phyloP scores from a whole-genome alignment of 2,888 invertebrate genomes.

The Hyalella azteca region DNA sequence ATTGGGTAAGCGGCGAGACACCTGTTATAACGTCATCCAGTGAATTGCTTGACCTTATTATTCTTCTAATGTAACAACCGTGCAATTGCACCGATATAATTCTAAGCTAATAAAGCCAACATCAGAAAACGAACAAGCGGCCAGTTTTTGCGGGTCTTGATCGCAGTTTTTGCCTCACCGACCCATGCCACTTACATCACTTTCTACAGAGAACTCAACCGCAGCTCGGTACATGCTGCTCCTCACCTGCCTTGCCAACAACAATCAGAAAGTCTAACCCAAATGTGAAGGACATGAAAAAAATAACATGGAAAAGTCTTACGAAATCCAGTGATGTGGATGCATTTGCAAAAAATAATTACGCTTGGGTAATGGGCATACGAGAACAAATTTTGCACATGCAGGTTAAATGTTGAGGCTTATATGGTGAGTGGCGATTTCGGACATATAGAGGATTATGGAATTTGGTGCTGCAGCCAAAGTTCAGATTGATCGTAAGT shows the following conservation, averaged over 20 bases:
- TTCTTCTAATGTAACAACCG: not conserved
- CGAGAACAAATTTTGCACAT: too few relatives aligned
- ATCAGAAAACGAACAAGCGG: not conserved
- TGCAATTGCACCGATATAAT: not conserved
- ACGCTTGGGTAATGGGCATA: too few relatives aligned
- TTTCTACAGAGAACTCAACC: conserved; percentile 12
- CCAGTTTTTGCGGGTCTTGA: conserved; percentile 11
- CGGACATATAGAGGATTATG: too few relatives aligned
- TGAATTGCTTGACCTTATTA: not conserved
- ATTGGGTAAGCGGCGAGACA: too few relatives aligned
- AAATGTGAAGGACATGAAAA: conserved; percentile 24
- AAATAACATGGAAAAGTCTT: too few relatives aligned
- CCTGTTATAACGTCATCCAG: too few relatives aligned
- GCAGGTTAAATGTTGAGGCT: too few relatives aligned
- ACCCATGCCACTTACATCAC: conserved; percentile 27
- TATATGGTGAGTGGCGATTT: too few relatives aligned
- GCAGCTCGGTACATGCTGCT: not conserved
- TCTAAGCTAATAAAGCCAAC: not conserved
- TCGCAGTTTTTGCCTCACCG: not conserved
- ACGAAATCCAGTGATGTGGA: too few relatives aligned
- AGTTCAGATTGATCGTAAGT: too few relatives aligned
- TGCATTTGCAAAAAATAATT: too few relatives aligned
- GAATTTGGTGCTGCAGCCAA: too few relatives aligned
- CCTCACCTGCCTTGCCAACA: not conserved
- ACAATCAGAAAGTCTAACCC: not conserved